phyloP scores from a whole-genome alignment of 53 echinoderm and acorn worm species.

The Patiria pectinifera region DNA sequence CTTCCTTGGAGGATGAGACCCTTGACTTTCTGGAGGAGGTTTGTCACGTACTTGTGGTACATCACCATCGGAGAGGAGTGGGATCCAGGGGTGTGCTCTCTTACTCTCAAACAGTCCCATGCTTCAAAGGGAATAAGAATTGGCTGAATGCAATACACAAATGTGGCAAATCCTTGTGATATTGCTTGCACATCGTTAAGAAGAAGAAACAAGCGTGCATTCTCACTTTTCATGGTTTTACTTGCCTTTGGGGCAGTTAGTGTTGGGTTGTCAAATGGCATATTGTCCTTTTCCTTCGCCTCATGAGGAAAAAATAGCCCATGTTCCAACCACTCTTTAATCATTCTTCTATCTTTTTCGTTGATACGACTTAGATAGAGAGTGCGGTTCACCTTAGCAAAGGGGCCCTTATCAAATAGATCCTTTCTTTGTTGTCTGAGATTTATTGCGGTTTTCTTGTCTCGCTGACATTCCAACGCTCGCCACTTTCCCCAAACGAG shows the following conservation, averaged over 20 bases:
- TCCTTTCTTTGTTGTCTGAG: conserved; percentile 36
- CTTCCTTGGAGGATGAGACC: neutral
- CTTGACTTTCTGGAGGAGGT: conserved; percentile 17
- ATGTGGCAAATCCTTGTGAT: too few relatives aligned
- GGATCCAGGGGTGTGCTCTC: neutral
- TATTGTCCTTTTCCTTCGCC: neutral
- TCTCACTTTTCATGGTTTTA: too few relatives aligned
- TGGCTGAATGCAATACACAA: too few relatives aligned
- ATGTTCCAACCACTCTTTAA: conserved; percentile 21
- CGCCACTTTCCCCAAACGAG: conserved; percentile 56
- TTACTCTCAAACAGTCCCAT: conserved; percentile 62
- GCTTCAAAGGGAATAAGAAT: conserved; percentile 33
- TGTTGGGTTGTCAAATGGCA: conserved; percentile 61
- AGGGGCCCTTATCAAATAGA: neutral
- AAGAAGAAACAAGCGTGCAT: too few relatives aligned
- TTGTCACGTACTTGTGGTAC: conserved; percentile 60
- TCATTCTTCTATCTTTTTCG: neutral
- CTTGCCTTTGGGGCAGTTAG: conserved; percentile 25
- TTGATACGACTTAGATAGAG: neutral
- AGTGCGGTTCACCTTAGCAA: neutral
- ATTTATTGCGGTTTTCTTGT: conserved; percentile 26
- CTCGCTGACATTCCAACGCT: conserved; percentile 38
- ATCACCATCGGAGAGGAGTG: conserved; percentile 29
- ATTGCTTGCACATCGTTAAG: too few relatives aligned
- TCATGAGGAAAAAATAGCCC: conserved; percentile 30